Percentiles rank a stretch among this genome's conserved stretches.
Conservation (phyloP, 2,888 invertebrate species). For the Mystacides longicornis region DNA sequence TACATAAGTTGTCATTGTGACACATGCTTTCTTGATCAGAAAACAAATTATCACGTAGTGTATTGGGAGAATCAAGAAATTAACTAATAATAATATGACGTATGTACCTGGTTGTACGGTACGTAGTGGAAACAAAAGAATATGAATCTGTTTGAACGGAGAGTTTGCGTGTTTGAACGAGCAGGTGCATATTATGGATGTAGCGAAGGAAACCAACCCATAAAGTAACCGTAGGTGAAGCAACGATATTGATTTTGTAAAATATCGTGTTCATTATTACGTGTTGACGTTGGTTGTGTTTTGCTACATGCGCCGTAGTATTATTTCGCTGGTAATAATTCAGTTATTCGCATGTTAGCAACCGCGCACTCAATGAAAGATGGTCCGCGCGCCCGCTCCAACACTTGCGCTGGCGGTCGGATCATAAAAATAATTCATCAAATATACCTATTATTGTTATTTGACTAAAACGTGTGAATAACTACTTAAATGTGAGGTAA, state of each 20-base stretch:
- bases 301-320: background rate
- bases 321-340: slow-evolving; percentile 14
- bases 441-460: too few species aligned
- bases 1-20: too few species aligned
- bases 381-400: background rate
- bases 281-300: background rate
- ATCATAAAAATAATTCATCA: too few species aligned
- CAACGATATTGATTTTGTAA: slow-evolving; percentile 1
- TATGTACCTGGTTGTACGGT: too few species aligned
- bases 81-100: background rate
- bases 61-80: background rate
- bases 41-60: too few species aligned
- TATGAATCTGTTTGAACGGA: background rate
- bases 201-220: background rate
- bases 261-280: background rate
- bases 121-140: background rate
- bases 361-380: slow-evolving; percentile 13
- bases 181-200: slow-evolving; percentile 1
- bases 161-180: background rate
- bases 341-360: slow-evolving; percentile 20
- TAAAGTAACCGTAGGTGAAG: background rate
- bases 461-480: too few species aligned
- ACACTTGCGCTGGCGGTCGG: background rate
- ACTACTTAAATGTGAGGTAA: too few species aligned
- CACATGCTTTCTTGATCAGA: too few species aligned